Conservation (phyloP, 1,140 invertebrate genomes). For the Hydropsyche tenuis region DNA sequence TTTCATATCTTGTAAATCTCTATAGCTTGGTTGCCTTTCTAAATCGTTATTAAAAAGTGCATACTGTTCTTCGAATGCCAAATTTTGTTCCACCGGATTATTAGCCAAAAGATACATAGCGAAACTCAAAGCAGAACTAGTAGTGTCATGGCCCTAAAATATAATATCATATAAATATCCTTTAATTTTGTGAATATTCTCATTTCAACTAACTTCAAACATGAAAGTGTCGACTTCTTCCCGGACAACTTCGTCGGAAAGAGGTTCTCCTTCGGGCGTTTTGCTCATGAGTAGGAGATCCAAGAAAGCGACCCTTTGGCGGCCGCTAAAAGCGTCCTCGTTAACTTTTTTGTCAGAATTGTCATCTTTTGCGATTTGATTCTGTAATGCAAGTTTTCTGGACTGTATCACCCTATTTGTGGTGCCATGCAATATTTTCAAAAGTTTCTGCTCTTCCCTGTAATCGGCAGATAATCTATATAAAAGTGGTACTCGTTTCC, state of each 20-base stretch:
- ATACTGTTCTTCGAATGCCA: constrained; percentile 55
- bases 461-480: constrained; percentile 31
- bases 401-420: constrained; percentile 38
- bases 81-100: constrained; percentile 57
- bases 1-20: constrained; percentile 64
- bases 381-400: constrained; percentile 29
- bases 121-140: constrained; percentile 63
- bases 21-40: constrained; percentile 58
- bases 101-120: constrained; percentile 57
- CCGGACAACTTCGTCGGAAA: constrained; percentile 71
- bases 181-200: background rate
- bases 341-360: background rate
- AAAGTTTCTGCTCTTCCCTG: background rate
- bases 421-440: constrained; percentile 33
- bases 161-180: background rate
- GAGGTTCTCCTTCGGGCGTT: constrained; percentile 62
- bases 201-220: constrained; percentile 69
- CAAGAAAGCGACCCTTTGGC: constrained; percentile 40
- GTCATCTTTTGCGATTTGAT: constrained; percentile 1
- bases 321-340: constrained; percentile 22
- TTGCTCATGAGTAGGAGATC: constrained; percentile 52
- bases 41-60: constrained; percentile 57
- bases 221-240: constrained; percentile 79
- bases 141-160: constrained; percentile 77
- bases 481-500: constrained; percentile 36